A percentile compares a stretch with the other conserved stretches of the same genome.
Evolutionary conservation across 1,140 invertebrate species (phyloP).

Genomic region (Colletes gigas): DNA sequence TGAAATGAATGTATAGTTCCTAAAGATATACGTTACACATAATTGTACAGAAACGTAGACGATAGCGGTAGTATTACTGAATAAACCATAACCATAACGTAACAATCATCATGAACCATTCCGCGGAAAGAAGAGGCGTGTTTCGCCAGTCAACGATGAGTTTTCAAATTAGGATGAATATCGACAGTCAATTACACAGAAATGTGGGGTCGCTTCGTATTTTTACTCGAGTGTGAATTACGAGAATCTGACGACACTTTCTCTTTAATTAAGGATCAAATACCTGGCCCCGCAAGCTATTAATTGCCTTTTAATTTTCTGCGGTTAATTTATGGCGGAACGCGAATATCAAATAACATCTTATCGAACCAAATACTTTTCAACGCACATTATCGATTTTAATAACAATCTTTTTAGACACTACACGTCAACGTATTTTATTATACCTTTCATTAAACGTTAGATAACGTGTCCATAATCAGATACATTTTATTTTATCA

Average conservation of each 20-base stretch:
- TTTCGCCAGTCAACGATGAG: slow-evolving; percentile 11
- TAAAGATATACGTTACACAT: background rate
- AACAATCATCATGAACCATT: slow-evolving; percentile 1
- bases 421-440: background rate
- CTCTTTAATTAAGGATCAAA: slow-evolving; percentile 33
- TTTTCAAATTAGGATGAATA: background rate
- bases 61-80: background rate
- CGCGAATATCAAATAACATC: slow-evolving; percentile 16
- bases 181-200: background rate
- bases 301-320: slow-evolving; percentile 30
- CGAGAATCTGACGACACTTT: slow-evolving; percentile 40
- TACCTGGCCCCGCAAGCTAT: background rate
- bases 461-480: slow-evolving; percentile 22
- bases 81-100: background rate
- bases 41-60: slow-evolving; percentile 1
- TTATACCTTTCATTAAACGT: slow-evolving; percentile 28
- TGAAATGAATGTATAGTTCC: background rate
- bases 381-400: slow-evolving; percentile 5
- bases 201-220: background rate
- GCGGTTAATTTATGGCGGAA: slow-evolving; percentile 1
- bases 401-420: slow-evolving; percentile 13
- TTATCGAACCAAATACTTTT: slow-evolving; percentile 12
- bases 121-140: background rate
- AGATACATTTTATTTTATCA: slow-evolving; percentile 8
- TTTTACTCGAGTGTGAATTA: slow-evolving; percentile 10